Percentiles rank a stretch among this genome's conserved stretches.
These are phyloP conservation scores for Carpatolechia fugitivella DNA, from an alignment of 2,888 invertebrate species.

Conservation along the genomic window DNA sequence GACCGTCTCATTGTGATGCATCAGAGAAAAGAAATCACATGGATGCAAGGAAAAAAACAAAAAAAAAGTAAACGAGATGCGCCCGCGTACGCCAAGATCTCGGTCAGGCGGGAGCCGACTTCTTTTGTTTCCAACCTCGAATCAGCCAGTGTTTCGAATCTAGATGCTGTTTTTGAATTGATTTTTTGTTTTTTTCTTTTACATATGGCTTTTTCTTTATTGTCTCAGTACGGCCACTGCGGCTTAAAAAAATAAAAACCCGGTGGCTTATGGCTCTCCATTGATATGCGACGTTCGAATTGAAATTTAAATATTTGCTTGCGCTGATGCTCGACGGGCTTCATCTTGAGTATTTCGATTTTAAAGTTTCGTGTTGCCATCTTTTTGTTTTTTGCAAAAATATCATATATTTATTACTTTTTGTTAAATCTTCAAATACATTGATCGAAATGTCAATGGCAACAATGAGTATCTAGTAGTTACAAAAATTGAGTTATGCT, in stretches of 20 bases:
- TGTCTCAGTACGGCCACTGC: constrained; percentile 68
- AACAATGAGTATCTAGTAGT: too few relatives aligned
- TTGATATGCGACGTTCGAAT: constrained; percentile 78
- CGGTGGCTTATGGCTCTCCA: constrained; percentile 79
- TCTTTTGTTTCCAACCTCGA: constrained; percentile 76
- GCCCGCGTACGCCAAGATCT: constrained; percentile 74
- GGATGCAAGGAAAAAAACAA: constrained; percentile 58
- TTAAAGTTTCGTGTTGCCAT: constrained; percentile 65
- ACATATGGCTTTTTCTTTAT: constrained; percentile 73
- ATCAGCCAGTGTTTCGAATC: constrained; percentile 78
- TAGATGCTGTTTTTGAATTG: constrained; percentile 71
- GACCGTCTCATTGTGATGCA: constrained; percentile 74
- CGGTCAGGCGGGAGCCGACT: constrained; percentile 76
- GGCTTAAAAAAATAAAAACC: constrained; percentile 63
- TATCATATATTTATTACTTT: too few relatives aligned
- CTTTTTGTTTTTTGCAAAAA: constrained; percentile 70
- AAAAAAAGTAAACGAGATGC: constrained; percentile 61
- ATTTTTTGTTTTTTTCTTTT: constrained; percentile 57
- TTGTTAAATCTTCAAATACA: background rate
- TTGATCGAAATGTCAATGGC: background rate
- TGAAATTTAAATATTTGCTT: constrained; percentile 79
- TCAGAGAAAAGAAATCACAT: constrained; percentile 73
- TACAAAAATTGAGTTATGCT: too few relatives aligned
- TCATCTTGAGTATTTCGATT: constrained; percentile 67
- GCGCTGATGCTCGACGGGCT: constrained; percentile 64